A percentile compares a stretch with the other conserved stretches of the same genome.
Conservation (phyloP, 2,113 vertebrate genomes). For the Trinectes maculatus region DNA sequence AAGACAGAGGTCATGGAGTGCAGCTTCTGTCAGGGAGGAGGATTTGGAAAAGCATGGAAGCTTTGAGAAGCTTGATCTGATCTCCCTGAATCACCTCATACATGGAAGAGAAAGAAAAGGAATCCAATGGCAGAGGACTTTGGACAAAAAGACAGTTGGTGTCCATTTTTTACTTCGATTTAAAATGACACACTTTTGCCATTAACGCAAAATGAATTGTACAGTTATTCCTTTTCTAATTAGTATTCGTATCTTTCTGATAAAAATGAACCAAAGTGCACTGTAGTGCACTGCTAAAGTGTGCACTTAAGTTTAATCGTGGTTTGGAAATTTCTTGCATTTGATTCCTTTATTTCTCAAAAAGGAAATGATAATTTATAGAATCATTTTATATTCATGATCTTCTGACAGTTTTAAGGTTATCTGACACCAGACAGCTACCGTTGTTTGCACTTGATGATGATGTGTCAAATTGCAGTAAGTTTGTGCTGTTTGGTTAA, state of each 20-base stretch:
- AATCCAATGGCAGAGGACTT: slow-evolving; percentile 62
- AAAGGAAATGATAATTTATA: slow-evolving; percentile 24
- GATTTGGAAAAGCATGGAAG: slow-evolving; percentile 49
- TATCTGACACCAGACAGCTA: slow-evolving; percentile 31
- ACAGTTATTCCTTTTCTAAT: slow-evolving; percentile 54
- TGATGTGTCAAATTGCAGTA: slow-evolving; percentile 46
- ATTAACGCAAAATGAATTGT: slow-evolving; percentile 43
- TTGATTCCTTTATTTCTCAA: slow-evolving; percentile 12
- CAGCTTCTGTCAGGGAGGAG: slow-evolving; percentile 47
- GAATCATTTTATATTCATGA: slow-evolving; percentile 22
- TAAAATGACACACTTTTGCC: slow-evolving; percentile 51
- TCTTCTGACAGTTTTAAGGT: slow-evolving; percentile 38
- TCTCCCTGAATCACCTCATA: slow-evolving; percentile 47
- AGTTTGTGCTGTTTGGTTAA: slow-evolving; percentile 41
- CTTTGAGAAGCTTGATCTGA: slow-evolving; percentile 34
- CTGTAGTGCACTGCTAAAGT: slow-evolving; percentile 36
- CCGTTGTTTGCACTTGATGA: slow-evolving; percentile 54
- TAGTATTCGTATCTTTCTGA: slow-evolving; percentile 42
- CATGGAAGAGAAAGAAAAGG: slow-evolving; percentile 51
- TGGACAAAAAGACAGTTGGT: slow-evolving; percentile 18
- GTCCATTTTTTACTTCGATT: slow-evolving; percentile 33
- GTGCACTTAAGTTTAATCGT: slow-evolving; percentile 30
- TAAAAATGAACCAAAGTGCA: slow-evolving; percentile 38
- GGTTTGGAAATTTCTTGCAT: slow-evolving; percentile 19
- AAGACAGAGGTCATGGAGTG: slow-evolving; percentile 45